Percentiles rank a stretch among this genome's conserved stretches.
These are phyloP conservation scores for Erythrolamprus reginae DNA, from an alignment of 2,113 vertebrate species.

Conservation along the genomic window DNA sequence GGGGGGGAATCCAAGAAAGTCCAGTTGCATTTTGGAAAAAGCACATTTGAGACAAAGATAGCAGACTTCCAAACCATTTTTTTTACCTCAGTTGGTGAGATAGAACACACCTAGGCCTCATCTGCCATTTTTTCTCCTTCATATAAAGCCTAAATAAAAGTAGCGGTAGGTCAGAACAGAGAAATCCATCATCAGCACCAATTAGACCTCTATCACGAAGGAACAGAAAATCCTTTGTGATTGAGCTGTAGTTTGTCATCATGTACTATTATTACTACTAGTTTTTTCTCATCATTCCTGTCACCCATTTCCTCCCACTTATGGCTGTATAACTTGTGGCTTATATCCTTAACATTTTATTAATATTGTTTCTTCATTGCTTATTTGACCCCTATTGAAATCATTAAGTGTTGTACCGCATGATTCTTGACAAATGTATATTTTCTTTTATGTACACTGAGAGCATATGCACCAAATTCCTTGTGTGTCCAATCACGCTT, in stretches of 20 bases:
- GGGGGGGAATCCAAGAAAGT: background rate
- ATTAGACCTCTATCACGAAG: background rate
- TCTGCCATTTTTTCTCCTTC: background rate
- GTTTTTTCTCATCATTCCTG: no score
- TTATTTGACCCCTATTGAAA: no score
- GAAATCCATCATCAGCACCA: background rate
- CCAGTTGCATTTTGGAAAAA: background rate
- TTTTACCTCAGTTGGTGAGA: background rate
- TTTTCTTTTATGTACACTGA: no score
- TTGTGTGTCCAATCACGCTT: no score
- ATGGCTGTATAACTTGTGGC: no score
- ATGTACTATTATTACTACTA: no score
- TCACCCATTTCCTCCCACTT: no score
- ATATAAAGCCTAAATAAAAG: background rate
- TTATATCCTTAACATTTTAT: no score
- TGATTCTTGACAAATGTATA: no score
- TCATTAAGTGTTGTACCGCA: no score
- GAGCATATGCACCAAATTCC: no score
- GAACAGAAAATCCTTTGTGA: background rate
- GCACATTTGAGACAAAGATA: background rate
- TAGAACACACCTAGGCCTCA: background rate
- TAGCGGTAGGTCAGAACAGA: background rate
- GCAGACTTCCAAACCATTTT: background rate
- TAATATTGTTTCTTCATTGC: no score
- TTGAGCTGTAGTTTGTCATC: background rate